Conservation (phyloP, 2,113 vertebrate genomes). For the Psittacula cyanocephala region DNA sequence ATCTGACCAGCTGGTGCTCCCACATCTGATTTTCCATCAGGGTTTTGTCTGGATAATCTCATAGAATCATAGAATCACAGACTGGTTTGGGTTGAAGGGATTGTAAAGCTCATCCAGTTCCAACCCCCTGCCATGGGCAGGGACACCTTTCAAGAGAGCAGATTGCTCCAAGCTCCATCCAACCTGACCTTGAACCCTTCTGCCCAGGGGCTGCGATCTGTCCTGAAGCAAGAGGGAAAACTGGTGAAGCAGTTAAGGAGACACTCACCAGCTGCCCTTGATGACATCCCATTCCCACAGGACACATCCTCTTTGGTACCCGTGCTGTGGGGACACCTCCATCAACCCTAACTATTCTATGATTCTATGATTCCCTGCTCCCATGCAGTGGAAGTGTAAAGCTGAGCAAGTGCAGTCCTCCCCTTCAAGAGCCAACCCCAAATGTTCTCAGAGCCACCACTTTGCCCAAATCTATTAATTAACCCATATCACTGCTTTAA, state of each 20-base stretch:
- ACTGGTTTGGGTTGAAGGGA: background rate
- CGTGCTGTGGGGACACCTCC: background rate
- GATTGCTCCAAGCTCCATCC: background rate
- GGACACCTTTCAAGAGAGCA: background rate
- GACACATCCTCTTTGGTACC: background rate
- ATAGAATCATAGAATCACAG: background rate
- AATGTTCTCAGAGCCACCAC: background rate
- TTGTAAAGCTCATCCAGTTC: background rate
- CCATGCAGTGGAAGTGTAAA: background rate
- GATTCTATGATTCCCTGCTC: background rate
- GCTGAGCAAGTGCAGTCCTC: background rate
- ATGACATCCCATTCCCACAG: background rate
- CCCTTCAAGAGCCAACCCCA: background rate
- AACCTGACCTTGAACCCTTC: background rate
- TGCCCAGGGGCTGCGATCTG: background rate
- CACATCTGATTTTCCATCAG: fast-evolving
- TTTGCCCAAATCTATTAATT: background rate
- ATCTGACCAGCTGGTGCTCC: background rate
- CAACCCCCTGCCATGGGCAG: background rate
- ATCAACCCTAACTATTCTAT: background rate
- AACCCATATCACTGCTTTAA: background rate
- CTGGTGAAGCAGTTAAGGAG: background rate
- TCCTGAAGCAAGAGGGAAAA: background rate
- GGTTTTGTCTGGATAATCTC: background rate
- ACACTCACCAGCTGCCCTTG: background rate